phyloP scores from a whole-genome alignment of 2,888 invertebrate species.

The Ornithoptera alexandrae region DNA sequence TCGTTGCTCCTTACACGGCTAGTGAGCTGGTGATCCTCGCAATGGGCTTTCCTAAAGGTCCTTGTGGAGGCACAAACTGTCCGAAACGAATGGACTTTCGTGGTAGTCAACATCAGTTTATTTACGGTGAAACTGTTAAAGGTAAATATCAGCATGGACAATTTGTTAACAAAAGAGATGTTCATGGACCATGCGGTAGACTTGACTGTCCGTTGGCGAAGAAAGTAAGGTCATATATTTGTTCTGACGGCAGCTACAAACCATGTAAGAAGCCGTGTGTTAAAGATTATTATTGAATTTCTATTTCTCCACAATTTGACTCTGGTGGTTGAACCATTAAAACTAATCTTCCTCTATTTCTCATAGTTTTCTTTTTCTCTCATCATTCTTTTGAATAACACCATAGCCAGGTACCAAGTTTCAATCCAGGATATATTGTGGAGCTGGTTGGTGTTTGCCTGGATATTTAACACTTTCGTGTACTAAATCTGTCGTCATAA shows the following conservation, averaged over 20 bases:
- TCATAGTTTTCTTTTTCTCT: background rate
- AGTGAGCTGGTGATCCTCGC: constrained; percentile 69
- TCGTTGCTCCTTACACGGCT: constrained; percentile 62
- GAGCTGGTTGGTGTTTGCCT: too few relatives aligned
- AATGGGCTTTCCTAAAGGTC: constrained; percentile 75
- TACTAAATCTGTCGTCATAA: too few relatives aligned
- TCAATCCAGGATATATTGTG: too few relatives aligned
- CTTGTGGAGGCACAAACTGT: constrained; percentile 75
- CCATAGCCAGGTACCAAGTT: too few relatives aligned
- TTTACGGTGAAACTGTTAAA: constrained; percentile 62
- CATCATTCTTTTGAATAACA: background rate
- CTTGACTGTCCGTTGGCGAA: constrained; percentile 72
- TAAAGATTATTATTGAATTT: constrained; percentile 60
- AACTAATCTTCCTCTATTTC: background rate
- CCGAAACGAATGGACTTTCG: constrained; percentile 69
- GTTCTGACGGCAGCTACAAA: constrained; percentile 66
- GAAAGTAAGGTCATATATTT: constrained; percentile 61
- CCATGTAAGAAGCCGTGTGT: constrained; percentile 68
- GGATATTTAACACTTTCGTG: too few relatives aligned
- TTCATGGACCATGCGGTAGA: constrained; percentile 73
- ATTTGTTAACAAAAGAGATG: constrained; percentile 71
- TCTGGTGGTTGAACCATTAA: background rate
- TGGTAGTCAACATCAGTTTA: constrained; percentile 71
- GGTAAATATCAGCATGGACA: constrained; percentile 68
- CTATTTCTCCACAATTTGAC: background rate